A percentile compares a stretch with the other conserved stretches of the same genome.
Evolutionary conservation across 2,113 vertebrate genomes (phyloP).

Genomic region (Orientallactaga bullata): DNA sequence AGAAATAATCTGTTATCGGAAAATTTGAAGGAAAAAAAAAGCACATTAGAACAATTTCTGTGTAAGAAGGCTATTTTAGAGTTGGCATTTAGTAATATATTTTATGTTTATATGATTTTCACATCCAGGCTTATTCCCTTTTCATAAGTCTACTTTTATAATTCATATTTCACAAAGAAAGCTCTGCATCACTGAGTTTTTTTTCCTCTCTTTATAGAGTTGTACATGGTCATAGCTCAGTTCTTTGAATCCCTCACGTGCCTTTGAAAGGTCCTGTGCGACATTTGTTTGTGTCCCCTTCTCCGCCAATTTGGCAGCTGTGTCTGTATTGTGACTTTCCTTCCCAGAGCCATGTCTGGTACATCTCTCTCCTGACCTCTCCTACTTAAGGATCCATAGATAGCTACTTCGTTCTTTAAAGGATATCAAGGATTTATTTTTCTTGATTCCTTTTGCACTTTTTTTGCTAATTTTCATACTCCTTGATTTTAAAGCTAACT

Average conservation of each 20-base stretch:
- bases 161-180: constrained; percentile 26
- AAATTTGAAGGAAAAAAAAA: background rate
- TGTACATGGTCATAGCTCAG: background rate
- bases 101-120: constrained; percentile 27
- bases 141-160: constrained; percentile 16
- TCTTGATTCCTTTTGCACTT: constrained; percentile 13
- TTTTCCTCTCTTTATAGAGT: background rate
- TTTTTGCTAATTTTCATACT: constrained; percentile 55
- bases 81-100: background rate
- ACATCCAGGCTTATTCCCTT: constrained; percentile 35
- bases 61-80: background rate
- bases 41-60: constrained; percentile 19
- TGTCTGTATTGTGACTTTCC: constrained; percentile 37
- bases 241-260: background rate
- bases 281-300: background rate
- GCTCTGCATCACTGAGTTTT: background rate
- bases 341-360: background rate
- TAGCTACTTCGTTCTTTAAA: constrained; percentile 46
- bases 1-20: constrained; percentile 46
- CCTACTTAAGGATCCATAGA: background rate
- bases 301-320: background rate
- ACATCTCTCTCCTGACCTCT: background rate
- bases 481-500: constrained; percentile 61
- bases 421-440: constrained; percentile 47
- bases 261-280: background rate